Conservation (phyloP, 2,113 vertebrate species). For the Ahaetulla prasina region DNA sequence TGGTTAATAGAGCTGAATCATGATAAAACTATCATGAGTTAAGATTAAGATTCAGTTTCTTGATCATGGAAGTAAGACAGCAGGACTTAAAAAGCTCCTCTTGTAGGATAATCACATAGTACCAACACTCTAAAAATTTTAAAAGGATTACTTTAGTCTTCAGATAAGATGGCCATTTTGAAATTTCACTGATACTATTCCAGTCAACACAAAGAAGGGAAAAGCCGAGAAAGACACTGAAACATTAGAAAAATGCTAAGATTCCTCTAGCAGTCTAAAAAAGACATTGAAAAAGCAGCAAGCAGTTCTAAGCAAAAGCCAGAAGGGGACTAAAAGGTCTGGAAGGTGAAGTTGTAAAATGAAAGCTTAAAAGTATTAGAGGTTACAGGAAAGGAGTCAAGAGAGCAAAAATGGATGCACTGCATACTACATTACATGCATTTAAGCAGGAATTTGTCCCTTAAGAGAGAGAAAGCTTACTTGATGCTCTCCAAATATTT, state of each 20-base stretch:
- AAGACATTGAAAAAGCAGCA: not conserved
- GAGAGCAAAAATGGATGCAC: not conserved
- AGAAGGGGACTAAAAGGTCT: not conserved
- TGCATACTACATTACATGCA: not conserved
- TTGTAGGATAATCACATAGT: not conserved
- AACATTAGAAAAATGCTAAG: not conserved
- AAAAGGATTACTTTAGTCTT: not conserved
- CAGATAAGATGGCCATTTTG: not conserved
- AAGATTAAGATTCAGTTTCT: not conserved
- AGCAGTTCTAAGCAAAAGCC: not conserved
- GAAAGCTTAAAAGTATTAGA: not conserved
- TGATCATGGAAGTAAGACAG: not conserved
- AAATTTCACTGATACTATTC: not conserved
- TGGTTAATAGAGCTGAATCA: not conserved
- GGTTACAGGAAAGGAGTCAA: too few relatives aligned
- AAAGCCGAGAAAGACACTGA: not conserved
- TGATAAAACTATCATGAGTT: not conserved
- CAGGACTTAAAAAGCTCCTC: not conserved
- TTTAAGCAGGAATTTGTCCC: not conserved
- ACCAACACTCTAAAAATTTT: not conserved
- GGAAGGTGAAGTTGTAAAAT: not conserved
- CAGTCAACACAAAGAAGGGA: not conserved
- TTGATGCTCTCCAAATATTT: not conserved
- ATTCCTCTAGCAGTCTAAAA: not conserved
- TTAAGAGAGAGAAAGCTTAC: not conserved